Conservation (phyloP, 2,888 invertebrate species). For the Mechanitis messenoides region DNA sequence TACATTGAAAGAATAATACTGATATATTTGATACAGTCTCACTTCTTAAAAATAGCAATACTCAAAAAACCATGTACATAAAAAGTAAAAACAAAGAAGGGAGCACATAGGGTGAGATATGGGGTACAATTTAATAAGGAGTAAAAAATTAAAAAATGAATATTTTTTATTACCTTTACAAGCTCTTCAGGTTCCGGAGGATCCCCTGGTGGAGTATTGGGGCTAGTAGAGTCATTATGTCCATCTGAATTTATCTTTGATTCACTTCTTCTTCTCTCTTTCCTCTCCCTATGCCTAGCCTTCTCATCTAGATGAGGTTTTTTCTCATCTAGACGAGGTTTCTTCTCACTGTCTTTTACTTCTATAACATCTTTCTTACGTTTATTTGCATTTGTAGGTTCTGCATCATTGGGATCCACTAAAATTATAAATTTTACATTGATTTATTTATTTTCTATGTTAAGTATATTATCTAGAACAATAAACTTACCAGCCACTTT, state of each 20-base stretch:
- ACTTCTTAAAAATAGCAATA: too few species aligned
- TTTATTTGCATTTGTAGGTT: conserved; percentile 51
- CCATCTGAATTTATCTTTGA: conserved; percentile 80
- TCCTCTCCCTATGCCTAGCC: conserved; percentile 36
- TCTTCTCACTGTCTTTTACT: conserved; percentile 58
- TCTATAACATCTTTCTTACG: conserved; percentile 55
- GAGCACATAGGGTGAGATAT: too few species aligned
- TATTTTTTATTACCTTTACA: conserved; percentile 78
- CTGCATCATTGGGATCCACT: conserved; percentile 66
- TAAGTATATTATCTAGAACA: conserved; percentile 4
- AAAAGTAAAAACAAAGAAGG: too few species aligned
- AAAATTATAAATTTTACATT: conserved; percentile 8
- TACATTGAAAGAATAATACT: too few species aligned
- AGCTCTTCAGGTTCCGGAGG: conserved; percentile 96
- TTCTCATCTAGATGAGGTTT: conserved; percentile 26
- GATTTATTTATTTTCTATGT: neutral
- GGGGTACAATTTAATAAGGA: neutral
- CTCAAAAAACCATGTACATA: too few species aligned
- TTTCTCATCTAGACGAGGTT: conserved; percentile 38
- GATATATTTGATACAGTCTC: too few species aligned
- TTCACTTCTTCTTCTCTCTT: conserved; percentile 63
- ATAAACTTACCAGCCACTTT: conserved; percentile 75
- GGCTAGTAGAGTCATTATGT: conserved; percentile 86
- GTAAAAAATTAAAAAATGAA: neutral
- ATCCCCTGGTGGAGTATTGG: conserved; percentile 87